Base-by-base conservation (phyloP, 92 coral and sea anemone genomes). In the Porites lobata region DNA sequence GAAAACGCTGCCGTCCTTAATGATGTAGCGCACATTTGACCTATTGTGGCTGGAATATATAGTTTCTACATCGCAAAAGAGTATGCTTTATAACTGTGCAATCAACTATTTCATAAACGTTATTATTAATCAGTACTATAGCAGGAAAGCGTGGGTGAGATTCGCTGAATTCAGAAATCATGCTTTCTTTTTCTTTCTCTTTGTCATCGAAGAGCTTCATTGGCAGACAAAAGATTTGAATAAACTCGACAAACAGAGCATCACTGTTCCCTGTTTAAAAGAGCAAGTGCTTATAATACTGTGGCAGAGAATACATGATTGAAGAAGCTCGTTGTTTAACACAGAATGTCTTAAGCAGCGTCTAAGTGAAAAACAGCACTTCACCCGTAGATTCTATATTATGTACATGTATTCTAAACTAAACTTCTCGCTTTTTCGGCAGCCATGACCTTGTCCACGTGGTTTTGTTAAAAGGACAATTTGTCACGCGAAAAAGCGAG, bases 171-270 rank as follows among this genome's bases (percentile, higher is more conserved):
- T 79, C 47, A 43, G 47, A 8, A 63, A 21, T 4, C 38, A 19
- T 64, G 43, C 47, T n/a, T 64, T 56, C 47, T 43, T 79, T 56
- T 79, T 79, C 67, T 21, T 6, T 4, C 21, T n/a, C 51, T 67
- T 65, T 80, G 74, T 80, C 65, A 63, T 15, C 13, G 13, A 51
- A 47, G 58, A 50, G 57, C 19, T 56, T 56, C 15, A 56, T 56
- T 15, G 22, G 58, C 65, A 80, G 51, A 80, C 75, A 80, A 80
- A 57, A 67, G 84, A 64, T 14, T 65, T 51, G 64, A 80, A 79
- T 67, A 80, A 80, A 50, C 67, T 80, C 50, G 51, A 66, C 84
- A 80, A 80, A 80, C 62, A 67, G 61, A 80, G 84, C 64, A 11
- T 9, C 53, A 21, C 83, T 50, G 72, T 43, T 65, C 29, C 50